phyloP scores from a whole-genome alignment of 2,888 invertebrate species.

The Halictus ligatus region DNA sequence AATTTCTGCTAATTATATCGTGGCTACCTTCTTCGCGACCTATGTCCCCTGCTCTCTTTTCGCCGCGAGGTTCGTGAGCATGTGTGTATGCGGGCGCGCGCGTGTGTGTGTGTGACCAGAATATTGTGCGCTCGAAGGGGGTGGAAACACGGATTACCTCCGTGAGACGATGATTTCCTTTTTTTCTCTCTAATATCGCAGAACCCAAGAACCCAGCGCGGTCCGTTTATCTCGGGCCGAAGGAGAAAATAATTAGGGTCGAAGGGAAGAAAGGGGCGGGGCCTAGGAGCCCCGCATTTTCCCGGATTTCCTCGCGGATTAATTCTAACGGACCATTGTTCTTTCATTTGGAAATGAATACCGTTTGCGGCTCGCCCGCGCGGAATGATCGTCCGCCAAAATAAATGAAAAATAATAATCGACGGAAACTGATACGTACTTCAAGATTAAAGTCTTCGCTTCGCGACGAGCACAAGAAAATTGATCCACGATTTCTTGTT shows the following conservation, averaged over 20 bases:
- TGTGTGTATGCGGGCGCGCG: no score
- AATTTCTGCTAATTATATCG: conserved; percentile 71
- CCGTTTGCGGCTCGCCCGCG: not conserved
- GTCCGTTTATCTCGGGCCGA: conserved; percentile 35
- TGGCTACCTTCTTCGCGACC: conserved; percentile 53
- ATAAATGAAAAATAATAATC: not conserved
- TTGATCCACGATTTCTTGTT: no score
- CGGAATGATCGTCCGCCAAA: not conserved
- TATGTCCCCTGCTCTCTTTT: conserved; percentile 14
- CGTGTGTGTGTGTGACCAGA: not conserved
- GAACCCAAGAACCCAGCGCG: conserved; percentile 8
- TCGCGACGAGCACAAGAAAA: not conserved
- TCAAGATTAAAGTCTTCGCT: not conserved
- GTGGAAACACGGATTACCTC: not conserved
- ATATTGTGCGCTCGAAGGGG: not conserved
- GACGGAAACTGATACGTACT: not conserved
- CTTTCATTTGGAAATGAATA: conserved; percentile 6
- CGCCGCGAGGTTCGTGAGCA: conserved; percentile 9
- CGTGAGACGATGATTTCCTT: conserved; percentile 21
- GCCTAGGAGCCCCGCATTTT: not conserved
- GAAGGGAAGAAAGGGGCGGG: conserved; percentile 13
- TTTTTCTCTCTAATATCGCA: not conserved
- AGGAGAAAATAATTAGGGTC: conserved; percentile 34
- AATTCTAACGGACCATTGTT: conserved; percentile 10
- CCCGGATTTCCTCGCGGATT: conserved; percentile 1